phyloP scores from a whole-genome alignment of 35 echinoderm and acorn worm species.

The Acanthaster planci region DNA sequence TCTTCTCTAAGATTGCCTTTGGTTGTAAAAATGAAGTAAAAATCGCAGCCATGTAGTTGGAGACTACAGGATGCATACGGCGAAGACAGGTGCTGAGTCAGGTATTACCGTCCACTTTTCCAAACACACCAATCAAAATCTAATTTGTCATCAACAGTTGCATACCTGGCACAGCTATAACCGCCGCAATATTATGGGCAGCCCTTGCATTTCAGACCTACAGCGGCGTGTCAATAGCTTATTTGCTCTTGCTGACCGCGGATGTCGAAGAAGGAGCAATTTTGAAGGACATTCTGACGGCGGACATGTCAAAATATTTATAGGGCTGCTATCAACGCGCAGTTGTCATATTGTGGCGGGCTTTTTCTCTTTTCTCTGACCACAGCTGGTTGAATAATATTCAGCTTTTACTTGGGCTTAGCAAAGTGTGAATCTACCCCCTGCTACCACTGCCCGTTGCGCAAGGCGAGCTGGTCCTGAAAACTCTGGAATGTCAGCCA shows the following conservation, averaged over 20 bases:
- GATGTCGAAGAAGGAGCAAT: neutral
- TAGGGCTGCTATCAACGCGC: neutral
- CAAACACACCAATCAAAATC: constrained; percentile 12
- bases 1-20: no score
- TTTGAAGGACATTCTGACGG: constrained; percentile 23
- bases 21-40: no score
- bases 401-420: no score
- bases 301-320: constrained; percentile 29
- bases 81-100: no score
- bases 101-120: neutral
- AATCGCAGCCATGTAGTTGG: no score
- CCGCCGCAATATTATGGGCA: neutral
- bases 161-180: constrained; percentile 17
- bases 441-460: no score
- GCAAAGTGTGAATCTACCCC: no score
- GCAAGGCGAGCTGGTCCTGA: no score
- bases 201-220: neutral
- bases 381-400: no score
- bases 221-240: neutral
- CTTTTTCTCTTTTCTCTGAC: no score
- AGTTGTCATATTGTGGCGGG: neutral
- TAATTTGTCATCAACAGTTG: constrained; percentile 21
- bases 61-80: no score
- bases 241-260: neutral
- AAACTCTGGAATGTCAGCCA: no score